Evolutionary conservation across 2,888 invertebrate species (phyloP), one percentile per base, ranked within the genome.

Genomic region (Pterobdella sp.): DNA sequence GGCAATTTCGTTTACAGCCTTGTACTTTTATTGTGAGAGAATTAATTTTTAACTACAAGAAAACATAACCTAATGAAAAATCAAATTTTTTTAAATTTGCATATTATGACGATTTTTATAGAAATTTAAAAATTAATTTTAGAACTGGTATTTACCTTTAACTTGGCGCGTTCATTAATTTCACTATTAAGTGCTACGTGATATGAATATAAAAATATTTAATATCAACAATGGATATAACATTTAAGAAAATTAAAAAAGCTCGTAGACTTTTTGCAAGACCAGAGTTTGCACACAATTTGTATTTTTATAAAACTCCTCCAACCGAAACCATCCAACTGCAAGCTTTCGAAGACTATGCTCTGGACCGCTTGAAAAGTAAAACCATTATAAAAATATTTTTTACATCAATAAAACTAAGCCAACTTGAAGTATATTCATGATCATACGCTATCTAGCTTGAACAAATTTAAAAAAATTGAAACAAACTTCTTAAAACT

Each of bases 271-370:
- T 26, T 36, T 32, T 36, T 35, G 22, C 37, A 10, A 26, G 31
- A 22, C n/a, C 37, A n/a, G 63, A 35, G 22, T 75, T 77, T 37
- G 73, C 74, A 3, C 77, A 77, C 35, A 37, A 34, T 18, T 76
- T 82, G 18, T 81, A 81, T 74, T 87, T 95, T 81, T 95, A 94
- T 81, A 87, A 86, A 79, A 80, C 87, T 37, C 90, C 92, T 37
- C 95, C 95, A 4, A 85, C 82, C 37, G 88, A 88, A 75, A 88
- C 89, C 74, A 88, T 94, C 75, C 87, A 88, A 73, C 86, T 95
- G 32, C 87, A 89, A 76, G 93, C 94, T 83, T 94, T 95, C 84
- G 92, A 94, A 86, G 89, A 90, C 67, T 86, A 92, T 78, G 92
- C 94, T 1, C 82, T 92, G 68, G 93, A 94, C 81, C 87, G 94